Percentiles rank a stretch among this genome's conserved stretches.
phyloP scores from a whole-genome alignment of 2,797 vertebrate genomes.

The Falco berigora region DNA sequence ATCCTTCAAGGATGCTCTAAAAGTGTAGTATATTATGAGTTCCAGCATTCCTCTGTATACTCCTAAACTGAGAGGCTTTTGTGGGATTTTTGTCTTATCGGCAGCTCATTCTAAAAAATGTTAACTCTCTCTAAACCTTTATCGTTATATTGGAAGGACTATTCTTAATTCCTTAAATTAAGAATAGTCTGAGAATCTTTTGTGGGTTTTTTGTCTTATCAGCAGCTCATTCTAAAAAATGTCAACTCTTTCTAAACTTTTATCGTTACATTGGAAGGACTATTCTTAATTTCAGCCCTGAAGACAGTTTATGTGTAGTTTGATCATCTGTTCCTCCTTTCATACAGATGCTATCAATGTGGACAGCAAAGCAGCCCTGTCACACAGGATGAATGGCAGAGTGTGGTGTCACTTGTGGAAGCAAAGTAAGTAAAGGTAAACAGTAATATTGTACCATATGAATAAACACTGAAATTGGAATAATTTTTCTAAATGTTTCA shows the following conservation, averaged over 20 bases:
- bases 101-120: neutral
- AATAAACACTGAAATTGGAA: slow-evolving; percentile 16
- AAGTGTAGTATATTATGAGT: neutral
- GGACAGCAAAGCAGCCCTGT: slow-evolving; percentile 4
- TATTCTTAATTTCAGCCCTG: slow-evolving; percentile 11
- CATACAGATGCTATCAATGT: neutral
- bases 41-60: neutral
- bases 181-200: neutral
- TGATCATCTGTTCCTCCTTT: neutral
- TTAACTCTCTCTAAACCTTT: neutral
- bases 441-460: neutral
- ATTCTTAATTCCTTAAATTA: neutral
- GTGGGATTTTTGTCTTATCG: neutral
- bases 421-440: neutral
- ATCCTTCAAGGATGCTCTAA: neutral
- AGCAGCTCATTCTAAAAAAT: neutral
- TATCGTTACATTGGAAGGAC: neutral
- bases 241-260: neutral
- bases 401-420: neutral
- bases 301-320: neutral
- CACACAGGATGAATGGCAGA: slow-evolving; percentile 30
- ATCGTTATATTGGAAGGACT: neutral
- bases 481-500: slow-evolving; percentile 31
- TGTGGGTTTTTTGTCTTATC: neutral
- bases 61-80: neutral